Conservation (phyloP, 2,888 invertebrate species). For the Fabriciana adippe region DNA sequence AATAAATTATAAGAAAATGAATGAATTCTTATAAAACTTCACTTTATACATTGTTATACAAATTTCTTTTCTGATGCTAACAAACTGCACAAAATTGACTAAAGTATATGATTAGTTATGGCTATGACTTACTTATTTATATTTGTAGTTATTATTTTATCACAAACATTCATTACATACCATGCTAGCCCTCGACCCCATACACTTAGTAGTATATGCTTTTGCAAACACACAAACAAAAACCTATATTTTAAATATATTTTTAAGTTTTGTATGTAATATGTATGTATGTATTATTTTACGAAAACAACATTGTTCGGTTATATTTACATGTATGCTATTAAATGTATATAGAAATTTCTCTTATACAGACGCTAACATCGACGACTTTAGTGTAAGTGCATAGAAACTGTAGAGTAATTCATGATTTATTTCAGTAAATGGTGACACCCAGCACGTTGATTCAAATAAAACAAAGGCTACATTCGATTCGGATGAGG, state of each 20-base stretch:
- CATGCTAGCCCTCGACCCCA: constrained; percentile 10
- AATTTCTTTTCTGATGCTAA: constrained; percentile 5
- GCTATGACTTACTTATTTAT: constrained; percentile 8
- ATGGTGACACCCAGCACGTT: constrained; percentile 72
- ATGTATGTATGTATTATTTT: constrained; percentile 16
- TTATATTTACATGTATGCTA: constrained; percentile 19
- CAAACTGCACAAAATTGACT: constrained; percentile 17
- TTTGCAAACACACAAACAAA: constrained; percentile 16
- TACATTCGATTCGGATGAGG: constrained; percentile 80
- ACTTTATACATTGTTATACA: background rate
- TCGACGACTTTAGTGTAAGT: constrained; percentile 36
- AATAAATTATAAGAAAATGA: background rate
- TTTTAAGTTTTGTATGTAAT: constrained; percentile 14
- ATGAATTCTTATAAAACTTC: background rate
- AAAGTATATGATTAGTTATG: constrained; percentile 7
- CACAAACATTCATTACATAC: constrained; percentile 14
- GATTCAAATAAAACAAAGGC: constrained; percentile 80
- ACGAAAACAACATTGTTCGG: background rate
- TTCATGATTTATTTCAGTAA: constrained; percentile 56
- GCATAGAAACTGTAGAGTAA: constrained; percentile 36
- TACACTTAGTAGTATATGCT: constrained; percentile 17
- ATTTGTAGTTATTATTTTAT: constrained; percentile 9
- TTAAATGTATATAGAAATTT: constrained; percentile 12
- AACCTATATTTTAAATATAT: constrained; percentile 14
- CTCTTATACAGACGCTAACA: constrained; percentile 33